Evolutionary conservation across 2,797 vertebrate species (phyloP), one percentile per base, ranked within the genome.

Genomic region (Delichon dasypus): DNA sequence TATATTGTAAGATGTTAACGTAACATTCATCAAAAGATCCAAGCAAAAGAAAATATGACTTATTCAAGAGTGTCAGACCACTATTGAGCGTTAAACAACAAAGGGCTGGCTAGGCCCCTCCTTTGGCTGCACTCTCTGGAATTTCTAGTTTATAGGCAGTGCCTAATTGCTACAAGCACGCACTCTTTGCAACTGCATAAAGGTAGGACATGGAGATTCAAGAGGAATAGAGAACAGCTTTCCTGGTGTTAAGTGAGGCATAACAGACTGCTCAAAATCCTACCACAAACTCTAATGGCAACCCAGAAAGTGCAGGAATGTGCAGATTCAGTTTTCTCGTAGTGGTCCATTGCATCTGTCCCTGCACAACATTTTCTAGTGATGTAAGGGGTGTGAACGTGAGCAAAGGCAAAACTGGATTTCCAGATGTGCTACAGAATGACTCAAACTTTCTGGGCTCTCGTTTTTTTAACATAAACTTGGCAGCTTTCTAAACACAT

Each of bases 371-470:
- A 94, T 82, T 88, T 83, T 86, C 70, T 88, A 71, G 86, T 91
- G 91, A 96, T 82, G 80, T 81, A 96, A 89, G 36, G 89, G 89
- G 92, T 94, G 94, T 91, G 89, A 96, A 84, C 1, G 1, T 42
- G 58, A 95, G 89, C 45, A 36, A 86, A 84, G 60, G 88, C 74
- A 93, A 95, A 95, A 95, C 57, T 87, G 74, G 65, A 91, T 95
- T 93, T 96, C 93, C 95, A 96, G 94, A 94, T 90, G 93, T 89
- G 72, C 74, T 91, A 77, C 77, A 85, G 93, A 76, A 94, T 93
- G 85, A 96, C 88, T 91, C 91, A 87, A 51, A 74, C 44, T 82
- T 91, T 94, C 84, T 90, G 68, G 71, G 30, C 67, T 87, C 89
- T 91, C 72, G 34, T 40, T 34, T 96, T 94, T 93, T 93, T 68